Percentiles rank a stretch among this genome's conserved stretches.
These are phyloP conservation scores for Actinia tenebrosa DNA, from an alignment of 64 coral and sea anemone species.

Conservation along the genomic window DNA sequence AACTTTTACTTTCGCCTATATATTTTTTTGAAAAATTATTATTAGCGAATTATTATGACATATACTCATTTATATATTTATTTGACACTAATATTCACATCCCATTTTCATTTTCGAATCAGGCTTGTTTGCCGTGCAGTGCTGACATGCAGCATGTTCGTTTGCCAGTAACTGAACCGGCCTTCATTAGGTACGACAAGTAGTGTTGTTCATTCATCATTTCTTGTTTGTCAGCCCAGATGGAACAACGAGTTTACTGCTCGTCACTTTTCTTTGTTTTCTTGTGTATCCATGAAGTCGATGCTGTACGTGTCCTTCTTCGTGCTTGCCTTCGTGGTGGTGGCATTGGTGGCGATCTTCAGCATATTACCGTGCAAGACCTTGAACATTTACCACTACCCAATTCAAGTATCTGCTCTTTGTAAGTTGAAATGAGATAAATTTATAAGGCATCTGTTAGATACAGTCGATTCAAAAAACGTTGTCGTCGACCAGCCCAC, in stretches of 20 bases:
- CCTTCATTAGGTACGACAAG: neutral
- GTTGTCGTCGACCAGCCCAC: no score
- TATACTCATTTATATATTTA: no score
- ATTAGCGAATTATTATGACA: no score
- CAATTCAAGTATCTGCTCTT: neutral
- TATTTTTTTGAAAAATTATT: no score
- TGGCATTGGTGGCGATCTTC: neutral
- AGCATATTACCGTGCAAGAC: neutral
- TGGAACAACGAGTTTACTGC: neutral
- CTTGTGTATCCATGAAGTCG: neutral
- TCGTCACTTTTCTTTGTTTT: neutral
- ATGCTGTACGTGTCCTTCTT: neutral
- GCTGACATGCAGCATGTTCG: neutral
- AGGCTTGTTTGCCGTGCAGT: neutral
- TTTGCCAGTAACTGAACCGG: no score
- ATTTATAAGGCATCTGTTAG: no score
- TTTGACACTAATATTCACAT: neutral
- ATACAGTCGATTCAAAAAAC: no score
- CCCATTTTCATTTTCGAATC: no score
- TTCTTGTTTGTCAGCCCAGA: neutral
- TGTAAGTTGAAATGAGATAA: neutral
- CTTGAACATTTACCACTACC: neutral
- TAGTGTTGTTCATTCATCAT: neutral
- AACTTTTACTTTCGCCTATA: no score
- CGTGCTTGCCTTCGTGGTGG: neutral